A percentile compares a stretch with the other conserved stretches of the same genome.
These are phyloP conservation scores for Thera britannica DNA, from an alignment of 2,888 invertebrate genomes.

Conservation along the genomic window DNA sequence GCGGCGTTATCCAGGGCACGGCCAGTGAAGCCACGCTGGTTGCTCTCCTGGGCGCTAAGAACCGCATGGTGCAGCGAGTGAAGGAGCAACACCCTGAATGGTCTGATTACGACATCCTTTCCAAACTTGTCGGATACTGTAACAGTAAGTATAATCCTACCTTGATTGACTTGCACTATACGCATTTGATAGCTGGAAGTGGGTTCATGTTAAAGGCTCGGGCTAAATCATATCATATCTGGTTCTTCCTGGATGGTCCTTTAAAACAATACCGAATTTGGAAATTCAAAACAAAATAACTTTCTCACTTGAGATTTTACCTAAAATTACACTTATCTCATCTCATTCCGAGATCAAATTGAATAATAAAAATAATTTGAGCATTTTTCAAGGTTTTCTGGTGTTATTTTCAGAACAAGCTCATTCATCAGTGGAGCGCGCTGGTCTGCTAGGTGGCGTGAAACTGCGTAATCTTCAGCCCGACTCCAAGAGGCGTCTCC, in stretches of 20 bases:
- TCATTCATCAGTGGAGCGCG: constrained; percentile 97
- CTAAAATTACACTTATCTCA: too few relatives aligned
- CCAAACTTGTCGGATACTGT: constrained; percentile 93
- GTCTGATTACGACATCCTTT: constrained; percentile 89
- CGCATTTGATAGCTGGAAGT: neutral
- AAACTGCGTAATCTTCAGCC: constrained; percentile 89
- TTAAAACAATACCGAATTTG: too few relatives aligned
- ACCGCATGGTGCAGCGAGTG: constrained; percentile 87
- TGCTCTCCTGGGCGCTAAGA: constrained; percentile 95
- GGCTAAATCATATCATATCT: too few relatives aligned
- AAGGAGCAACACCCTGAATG: constrained; percentile 90
- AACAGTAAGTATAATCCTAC: constrained; percentile 86
- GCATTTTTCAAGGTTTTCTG: neutral
- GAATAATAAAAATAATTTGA: neutral
- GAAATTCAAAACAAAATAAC: too few relatives aligned
- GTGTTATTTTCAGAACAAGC: constrained; percentile 88
- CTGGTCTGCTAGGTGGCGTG: constrained; percentile 95
- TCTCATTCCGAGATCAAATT: too few relatives aligned
- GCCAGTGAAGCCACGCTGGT: constrained; percentile 98
- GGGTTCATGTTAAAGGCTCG: neutral
- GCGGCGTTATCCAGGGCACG: constrained; percentile 96
- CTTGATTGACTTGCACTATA: neutral
- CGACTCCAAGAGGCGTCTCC: constrained; percentile 89
- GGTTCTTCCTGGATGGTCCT: too few relatives aligned
- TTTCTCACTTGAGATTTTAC: too few relatives aligned